Evolutionary conservation across 2,797 vertebrate species (phyloP).

Genomic region (Cyclura pinguis): DNA sequence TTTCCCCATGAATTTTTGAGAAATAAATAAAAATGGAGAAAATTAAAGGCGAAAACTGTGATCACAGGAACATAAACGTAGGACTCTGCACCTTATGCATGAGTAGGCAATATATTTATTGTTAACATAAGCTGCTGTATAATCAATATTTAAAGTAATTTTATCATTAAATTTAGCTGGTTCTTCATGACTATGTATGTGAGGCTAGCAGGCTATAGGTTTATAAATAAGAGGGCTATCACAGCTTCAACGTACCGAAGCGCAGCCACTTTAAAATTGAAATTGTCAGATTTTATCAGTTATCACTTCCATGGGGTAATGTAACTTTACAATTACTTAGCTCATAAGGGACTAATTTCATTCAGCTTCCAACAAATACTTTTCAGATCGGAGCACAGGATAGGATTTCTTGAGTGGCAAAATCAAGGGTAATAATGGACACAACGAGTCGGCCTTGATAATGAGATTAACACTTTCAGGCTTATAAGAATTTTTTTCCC

Average conservation of each 20-base stretch:
- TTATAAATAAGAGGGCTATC: constrained; percentile 71
- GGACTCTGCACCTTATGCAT: constrained; percentile 54
- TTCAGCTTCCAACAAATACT: constrained; percentile 62
- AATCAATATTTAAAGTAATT: constrained; percentile 77
- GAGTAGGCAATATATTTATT: constrained; percentile 57
- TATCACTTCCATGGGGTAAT: constrained; percentile 71
- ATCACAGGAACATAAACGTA: constrained; percentile 56
- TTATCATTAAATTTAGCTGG: constrained; percentile 63
- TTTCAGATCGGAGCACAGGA: constrained; percentile 53
- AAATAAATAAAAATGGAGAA: constrained; percentile 53
- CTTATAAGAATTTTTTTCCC: constrained; percentile 65
- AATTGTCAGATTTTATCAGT: constrained; percentile 71
- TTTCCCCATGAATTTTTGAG: constrained; percentile 46
- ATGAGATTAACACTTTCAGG: constrained; percentile 71
- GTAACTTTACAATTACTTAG: constrained; percentile 77
- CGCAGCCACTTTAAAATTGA: constrained; percentile 48
- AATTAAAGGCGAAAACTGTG: constrained; percentile 43
- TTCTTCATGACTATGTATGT: constrained; percentile 70
- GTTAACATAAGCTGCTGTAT: constrained; percentile 67
- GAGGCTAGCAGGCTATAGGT: constrained; percentile 67
- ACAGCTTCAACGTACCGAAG: constrained; percentile 57
- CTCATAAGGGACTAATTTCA: constrained; percentile 76
- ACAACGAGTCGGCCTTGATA: constrained; percentile 57
- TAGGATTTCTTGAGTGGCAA: constrained; percentile 56
- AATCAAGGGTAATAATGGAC: constrained; percentile 68